Base-by-base conservation (phyloP, 2,113 vertebrate genomes). In the Brachyhypopomus occidentalis region DNA sequence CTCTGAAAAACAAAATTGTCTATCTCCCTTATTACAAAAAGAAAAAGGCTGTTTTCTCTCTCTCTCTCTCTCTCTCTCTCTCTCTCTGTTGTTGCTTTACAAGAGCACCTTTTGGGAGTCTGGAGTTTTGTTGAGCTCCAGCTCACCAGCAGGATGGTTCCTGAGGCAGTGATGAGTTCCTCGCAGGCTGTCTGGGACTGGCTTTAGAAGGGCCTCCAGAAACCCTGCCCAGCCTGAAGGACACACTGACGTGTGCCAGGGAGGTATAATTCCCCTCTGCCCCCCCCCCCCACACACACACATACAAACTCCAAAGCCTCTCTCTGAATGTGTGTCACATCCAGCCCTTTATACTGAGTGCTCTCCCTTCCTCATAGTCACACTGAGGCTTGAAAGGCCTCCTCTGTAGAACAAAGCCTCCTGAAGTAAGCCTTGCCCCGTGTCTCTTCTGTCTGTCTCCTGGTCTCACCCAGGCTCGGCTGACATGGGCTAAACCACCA, bases 351-450 rank as follows among this genome's bases (percentile, higher is more conserved):
- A 79, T 84, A 75, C 41, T 34, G 70, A 22, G 83, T 83, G 83
- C 78, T 80, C 83, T 83, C 67, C 72, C 20, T 17, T 55, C 56
- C 45, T 75, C 22, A 14, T 22, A 23, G 60, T 70, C 71, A 59
- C 80, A 52, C 62, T 67, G 66, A 75, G 78, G 77, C 86, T 88
- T 87, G 83, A 87, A 86, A 88, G 80, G 71, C 82, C 79, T 73
- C 64, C 17, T 81, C 73, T 72, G 73, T 70, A 76, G 85, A 90
- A 89, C 84, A 92, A 88, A 89, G 89, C 79, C 82, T 83, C 84
- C 66, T 79, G 77, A 84, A 85, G 81, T 79, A 72, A 75, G 74
- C 79, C 78, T 77, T 80, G 64, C 83, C 48, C 56, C 70, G 73
- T 77, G 56, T 72, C 70, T 71, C 84, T 78, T 82, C 75, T 73